Conservation (phyloP, 1,140 invertebrate genomes). For the Musca vetustissima region DNA sequence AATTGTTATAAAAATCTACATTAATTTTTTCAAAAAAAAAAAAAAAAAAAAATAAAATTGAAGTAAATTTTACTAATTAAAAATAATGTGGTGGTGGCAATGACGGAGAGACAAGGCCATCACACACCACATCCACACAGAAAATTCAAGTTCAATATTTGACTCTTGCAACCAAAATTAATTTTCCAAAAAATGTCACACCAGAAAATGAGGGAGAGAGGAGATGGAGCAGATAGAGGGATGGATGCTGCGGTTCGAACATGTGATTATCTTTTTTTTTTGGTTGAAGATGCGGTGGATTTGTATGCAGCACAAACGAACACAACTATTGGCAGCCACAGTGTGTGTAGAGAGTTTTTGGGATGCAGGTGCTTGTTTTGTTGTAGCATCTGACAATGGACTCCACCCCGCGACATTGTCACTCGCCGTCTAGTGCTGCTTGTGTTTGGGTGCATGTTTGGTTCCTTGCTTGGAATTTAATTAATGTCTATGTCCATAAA, state of each 20-base stretch:
- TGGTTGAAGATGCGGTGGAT: too few relatives aligned
- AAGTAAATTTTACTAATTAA: conserved; percentile 14
- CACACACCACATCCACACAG: background rate
- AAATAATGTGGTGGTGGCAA: background rate
- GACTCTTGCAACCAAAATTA: background rate
- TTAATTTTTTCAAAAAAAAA: too few relatives aligned
- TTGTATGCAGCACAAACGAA: too few relatives aligned
- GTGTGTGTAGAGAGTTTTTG: background rate
- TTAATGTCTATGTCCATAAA: conserved; percentile 5
- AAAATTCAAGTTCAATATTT: conserved; percentile 17
- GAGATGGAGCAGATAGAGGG: too few relatives aligned
- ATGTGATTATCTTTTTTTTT: too few relatives aligned
- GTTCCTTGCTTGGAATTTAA: background rate
- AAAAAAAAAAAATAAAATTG: too few relatives aligned
- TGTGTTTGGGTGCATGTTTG: background rate
- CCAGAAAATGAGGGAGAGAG: too few relatives aligned
- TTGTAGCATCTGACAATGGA: too few relatives aligned
- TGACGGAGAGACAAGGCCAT: background rate
- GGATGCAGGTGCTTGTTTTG: conserved; percentile 1
- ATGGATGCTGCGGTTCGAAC: too few relatives aligned
- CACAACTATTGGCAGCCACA: background rate
- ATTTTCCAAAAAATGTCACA: too few relatives aligned
- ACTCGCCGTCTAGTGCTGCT: background rate
- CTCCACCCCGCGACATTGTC: background rate
- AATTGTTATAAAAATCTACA: background rate